Base-by-base conservation (phyloP, 2,113 vertebrate species). In the Girardinichthys multiradiatus region DNA sequence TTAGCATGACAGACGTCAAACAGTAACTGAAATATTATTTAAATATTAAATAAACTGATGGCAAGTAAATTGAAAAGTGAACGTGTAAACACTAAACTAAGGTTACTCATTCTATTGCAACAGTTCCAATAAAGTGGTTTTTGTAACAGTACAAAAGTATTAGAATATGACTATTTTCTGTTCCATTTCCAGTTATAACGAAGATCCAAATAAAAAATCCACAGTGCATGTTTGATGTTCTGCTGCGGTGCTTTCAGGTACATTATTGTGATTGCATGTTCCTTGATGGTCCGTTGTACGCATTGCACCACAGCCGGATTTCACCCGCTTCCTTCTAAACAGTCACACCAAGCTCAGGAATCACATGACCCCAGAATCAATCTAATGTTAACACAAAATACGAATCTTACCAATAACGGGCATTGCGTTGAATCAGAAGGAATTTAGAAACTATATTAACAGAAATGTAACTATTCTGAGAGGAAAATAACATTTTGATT, bases 11-110 rank as follows among this genome's bases (percentile, higher is more conserved):
- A 95, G 96, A 96, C 92, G 91, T 95, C 95, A 95, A 96, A 95
- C 95, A 97, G 94, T 96, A 97, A 97, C 95, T 96, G 95, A 97
- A 98, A 97, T 95, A 97, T 90, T 88, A 91, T 94, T 95, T 99
- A 99, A 99, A 99, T 99, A 98, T 98, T 99, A 99, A 99, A 99
- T 99, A 99, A 91, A 97, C 91, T 94, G 92, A 95, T 94, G 91
- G 74, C 83, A 90, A 80, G 85, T 92, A 89, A 92, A 92, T 80
- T 87, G 86, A 97, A 96, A 54, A 96, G 93, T 95, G 95, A 96
- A 96, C 88, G 94, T 97, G 96, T 97, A 97, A 98, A 98, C 96
- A 96, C 96, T 98, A 97, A 95, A 94, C 97, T 98, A 99, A 90
- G 77, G 94, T 94, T 93, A 93, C 93, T 94, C 76, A 91, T 95